Conservation (phyloP, 2,888 invertebrate species). For the Archips crataeganus region DNA sequence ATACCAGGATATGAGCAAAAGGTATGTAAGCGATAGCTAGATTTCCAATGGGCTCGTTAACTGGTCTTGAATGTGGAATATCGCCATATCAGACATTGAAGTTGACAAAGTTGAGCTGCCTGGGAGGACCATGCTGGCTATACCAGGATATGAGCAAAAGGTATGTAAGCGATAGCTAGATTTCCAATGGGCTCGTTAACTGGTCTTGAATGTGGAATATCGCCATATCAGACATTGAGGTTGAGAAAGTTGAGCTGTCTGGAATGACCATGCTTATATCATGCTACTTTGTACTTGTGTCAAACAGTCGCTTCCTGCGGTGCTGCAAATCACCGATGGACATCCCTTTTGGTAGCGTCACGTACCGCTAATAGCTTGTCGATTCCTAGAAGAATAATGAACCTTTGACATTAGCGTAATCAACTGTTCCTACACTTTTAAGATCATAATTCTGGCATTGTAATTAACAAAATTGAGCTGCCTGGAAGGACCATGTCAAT, state of each 20-base stretch:
- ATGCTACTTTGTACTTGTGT: too few relatives aligned
- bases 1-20: constrained; percentile 97
- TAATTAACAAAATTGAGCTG: too few relatives aligned
- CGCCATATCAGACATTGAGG: constrained; percentile 99
- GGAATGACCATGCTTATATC: constrained; percentile 91
- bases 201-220: constrained; percentile 99
- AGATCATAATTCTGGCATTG: too few relatives aligned
- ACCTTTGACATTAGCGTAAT: too few relatives aligned
- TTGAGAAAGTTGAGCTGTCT: constrained; percentile 96
- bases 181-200: constrained; percentile 97
- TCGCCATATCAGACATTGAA: constrained; percentile 99
- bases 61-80: constrained; percentile 98
- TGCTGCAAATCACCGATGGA: too few relatives aligned
- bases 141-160: constrained; percentile 96
- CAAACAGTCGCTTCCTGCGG: too few relatives aligned
- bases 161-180: constrained; percentile 94
- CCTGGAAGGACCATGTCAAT: too few relatives aligned
- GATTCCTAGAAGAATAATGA: too few relatives aligned
- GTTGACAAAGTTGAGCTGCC: constrained; percentile 97
- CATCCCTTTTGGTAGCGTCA: too few relatives aligned
- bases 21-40: constrained; percentile 94
- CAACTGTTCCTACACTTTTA: too few relatives aligned
- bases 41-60: constrained; percentile 97
- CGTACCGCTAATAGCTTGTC: too few relatives aligned
- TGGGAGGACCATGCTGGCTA: constrained; percentile 93